Percentiles rank a stretch among this genome's conserved stretches.
These are phyloP conservation scores for Rhynchotus rufescens DNA, from an alignment of 2,797 vertebrate species.

Conservation along the genomic window DNA sequence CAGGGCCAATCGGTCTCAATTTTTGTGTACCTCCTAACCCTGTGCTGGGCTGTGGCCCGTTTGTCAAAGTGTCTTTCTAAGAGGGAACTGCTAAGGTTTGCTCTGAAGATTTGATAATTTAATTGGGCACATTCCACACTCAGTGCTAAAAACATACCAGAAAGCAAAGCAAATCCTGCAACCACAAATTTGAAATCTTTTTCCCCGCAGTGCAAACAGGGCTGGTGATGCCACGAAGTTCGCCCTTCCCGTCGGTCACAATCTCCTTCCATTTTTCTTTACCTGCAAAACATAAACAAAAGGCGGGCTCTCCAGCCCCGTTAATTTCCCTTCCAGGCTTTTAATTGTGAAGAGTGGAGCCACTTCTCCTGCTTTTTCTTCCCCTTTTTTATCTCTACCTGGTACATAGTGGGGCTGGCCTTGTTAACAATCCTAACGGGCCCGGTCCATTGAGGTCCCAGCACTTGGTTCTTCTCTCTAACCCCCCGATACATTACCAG, in stretches of 20 bases:
- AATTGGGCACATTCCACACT: not conserved
- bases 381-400: constrained; percentile 66
- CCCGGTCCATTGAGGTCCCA: constrained; percentile 56
- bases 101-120: constrained; percentile 11
- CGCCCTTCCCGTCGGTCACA: constrained; percentile 51
- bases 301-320: constrained; percentile 72
- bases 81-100: not conserved
- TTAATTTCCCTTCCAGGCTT: constrained; percentile 76
- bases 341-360: constrained; percentile 70
- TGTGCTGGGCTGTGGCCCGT: not conserved
- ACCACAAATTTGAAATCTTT: constrained; percentile 68
- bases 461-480: constrained; percentile 61
- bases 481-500: constrained; percentile 45
- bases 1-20: constrained; percentile 42
- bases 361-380: constrained; percentile 52
- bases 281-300: constrained; percentile 73
- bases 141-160: constrained; percentile 53
- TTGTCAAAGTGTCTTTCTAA: not conserved
- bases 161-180: constrained; percentile 71
- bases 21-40: constrained; percentile 36
- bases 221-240: constrained; percentile 50
- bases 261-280: constrained; percentile 68
- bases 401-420: constrained; percentile 61
- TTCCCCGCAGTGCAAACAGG: constrained; percentile 49
- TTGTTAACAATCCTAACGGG: constrained; percentile 66